Base-by-base conservation (phyloP, 2,797 vertebrate genomes). In the Prionace glauca region DNA sequence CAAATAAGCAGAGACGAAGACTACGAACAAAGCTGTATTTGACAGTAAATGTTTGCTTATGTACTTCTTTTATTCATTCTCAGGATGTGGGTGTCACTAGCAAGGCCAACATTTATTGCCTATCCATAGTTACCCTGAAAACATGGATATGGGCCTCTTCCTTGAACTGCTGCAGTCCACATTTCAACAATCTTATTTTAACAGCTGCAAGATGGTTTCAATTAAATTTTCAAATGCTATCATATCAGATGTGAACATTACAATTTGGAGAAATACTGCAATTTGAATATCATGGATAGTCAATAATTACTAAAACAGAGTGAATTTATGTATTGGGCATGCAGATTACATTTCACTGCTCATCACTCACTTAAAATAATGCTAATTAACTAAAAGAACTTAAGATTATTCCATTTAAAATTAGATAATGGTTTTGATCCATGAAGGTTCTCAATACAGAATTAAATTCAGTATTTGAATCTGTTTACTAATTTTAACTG, bases 11-110 rank as follows among this genome's bases (percentile, higher is more conserved):
- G 81, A 45, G 81, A 84, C 0, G 22, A 84, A 45, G 20, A 45
- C 36, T 41, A 45, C 22, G 45, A 84, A 84, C 81, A 84, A 84
- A 84, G 87, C 50, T 90, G 87, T 67, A 67, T 41, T 67, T 92
- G 62, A 92, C 90, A 92, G 18, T 36, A 69, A 92, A 41, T 67
- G 65, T 41, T 69, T 92, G 62, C 18, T 67, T 67, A 22, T 65
- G 22, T 92, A 92, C 90, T 41, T 67, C 32, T 92, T 91, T 69
- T 69, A 92, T 92, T 92, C 62, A 69, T 69, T 92, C n/a, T 10
- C 10, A 18, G 16, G 16, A 36, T 67, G 90, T 41, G 90, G 90
- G 90, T 36, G 90, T 69, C 62, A 26, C 87, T 32, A 41, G 84
- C 45, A 56, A 87, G 50, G 24, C 86, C 56, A 92, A 5, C 36